Conservation (phyloP, 2,797 vertebrate genomes). For the Pseudomugil tenellus region DNA sequence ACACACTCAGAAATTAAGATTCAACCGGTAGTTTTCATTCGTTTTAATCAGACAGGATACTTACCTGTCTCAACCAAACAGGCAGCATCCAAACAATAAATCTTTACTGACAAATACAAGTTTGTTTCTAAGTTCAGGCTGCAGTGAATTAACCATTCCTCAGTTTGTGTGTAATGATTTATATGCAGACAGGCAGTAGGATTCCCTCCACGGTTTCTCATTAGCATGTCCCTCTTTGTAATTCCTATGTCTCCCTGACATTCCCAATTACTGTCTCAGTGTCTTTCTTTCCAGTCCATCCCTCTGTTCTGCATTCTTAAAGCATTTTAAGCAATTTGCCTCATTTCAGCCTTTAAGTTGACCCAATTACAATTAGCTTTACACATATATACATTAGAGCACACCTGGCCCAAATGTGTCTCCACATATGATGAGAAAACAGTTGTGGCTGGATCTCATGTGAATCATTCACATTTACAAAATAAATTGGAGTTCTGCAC, state of each 20-base stretch:
- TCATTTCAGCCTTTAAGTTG: not conserved
- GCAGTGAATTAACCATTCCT: slow-evolving; percentile 24
- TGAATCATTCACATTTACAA: not conserved
- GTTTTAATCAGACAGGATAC: not conserved
- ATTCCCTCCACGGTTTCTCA: slow-evolving; percentile 46
- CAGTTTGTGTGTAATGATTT: slow-evolving; percentile 68
- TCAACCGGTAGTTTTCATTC: no score
- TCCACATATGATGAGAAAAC: not conserved
- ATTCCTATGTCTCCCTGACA: slow-evolving; percentile 34
- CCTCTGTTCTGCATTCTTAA: not conserved
- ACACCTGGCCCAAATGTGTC: not conserved
- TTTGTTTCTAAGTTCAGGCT: slow-evolving; percentile 27
- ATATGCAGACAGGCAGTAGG: slow-evolving; percentile 59
- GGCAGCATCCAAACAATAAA: not conserved
- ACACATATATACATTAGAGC: no score
- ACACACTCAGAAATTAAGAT: not conserved
- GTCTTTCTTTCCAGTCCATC: slow-evolving; percentile 12
- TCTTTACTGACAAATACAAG: slow-evolving; percentile 12
- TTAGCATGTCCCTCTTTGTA: slow-evolving; percentile 46
- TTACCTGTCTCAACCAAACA: not conserved
- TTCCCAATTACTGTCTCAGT: slow-evolving; percentile 13
- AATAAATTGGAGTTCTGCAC: not conserved
- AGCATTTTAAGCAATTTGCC: not conserved
- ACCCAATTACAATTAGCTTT: not conserved
- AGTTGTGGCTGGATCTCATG: not conserved